phyloP scores from a whole-genome alignment of 2,113 vertebrate species.

The Thunnus thynnus region DNA sequence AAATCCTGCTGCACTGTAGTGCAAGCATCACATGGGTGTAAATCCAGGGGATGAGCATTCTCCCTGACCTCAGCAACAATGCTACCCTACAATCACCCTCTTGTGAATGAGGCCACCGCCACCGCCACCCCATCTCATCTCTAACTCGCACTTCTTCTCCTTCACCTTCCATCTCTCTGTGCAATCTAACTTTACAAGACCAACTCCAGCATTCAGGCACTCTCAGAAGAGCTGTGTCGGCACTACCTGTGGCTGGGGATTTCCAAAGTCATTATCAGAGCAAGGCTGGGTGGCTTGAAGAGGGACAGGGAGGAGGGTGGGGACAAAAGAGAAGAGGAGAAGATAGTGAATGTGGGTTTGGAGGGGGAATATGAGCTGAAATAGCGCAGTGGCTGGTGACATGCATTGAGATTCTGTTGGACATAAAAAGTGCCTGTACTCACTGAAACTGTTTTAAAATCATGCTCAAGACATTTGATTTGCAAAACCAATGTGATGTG shows the following conservation, averaged over 20 bases:
- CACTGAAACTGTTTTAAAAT: background rate
- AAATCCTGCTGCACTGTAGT: slow-evolving; percentile 31
- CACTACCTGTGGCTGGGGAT: slow-evolving; percentile 60
- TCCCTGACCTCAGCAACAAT: slow-evolving; percentile 61
- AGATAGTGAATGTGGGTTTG: background rate
- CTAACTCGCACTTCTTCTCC: slow-evolving; percentile 21
- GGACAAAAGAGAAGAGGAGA: background rate
- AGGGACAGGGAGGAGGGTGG: background rate
- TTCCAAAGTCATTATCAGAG: slow-evolving; percentile 66
- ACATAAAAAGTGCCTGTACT: background rate
- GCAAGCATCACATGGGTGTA: slow-evolving; percentile 2
- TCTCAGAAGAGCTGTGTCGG: slow-evolving; percentile 47
- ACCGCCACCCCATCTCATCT: slow-evolving; percentile 41
- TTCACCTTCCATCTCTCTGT: slow-evolving; percentile 34
- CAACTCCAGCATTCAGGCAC: slow-evolving; percentile 10
- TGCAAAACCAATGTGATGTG: background rate
- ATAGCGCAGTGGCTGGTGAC: background rate
- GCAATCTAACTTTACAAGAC: slow-evolving; percentile 46
- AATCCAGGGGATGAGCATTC: slow-evolving; percentile 61
- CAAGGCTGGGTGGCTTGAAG: background rate
- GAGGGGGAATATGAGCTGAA: slow-evolving; percentile 16
- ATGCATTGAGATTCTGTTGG: background rate
- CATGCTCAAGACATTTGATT: background rate
- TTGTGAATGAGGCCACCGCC: slow-evolving; percentile 27
- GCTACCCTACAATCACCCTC: slow-evolving; percentile 33